Evolutionary conservation across 2,888 invertebrate genomes (phyloP).

Genomic region (Drosophila heteroneura): DNA sequence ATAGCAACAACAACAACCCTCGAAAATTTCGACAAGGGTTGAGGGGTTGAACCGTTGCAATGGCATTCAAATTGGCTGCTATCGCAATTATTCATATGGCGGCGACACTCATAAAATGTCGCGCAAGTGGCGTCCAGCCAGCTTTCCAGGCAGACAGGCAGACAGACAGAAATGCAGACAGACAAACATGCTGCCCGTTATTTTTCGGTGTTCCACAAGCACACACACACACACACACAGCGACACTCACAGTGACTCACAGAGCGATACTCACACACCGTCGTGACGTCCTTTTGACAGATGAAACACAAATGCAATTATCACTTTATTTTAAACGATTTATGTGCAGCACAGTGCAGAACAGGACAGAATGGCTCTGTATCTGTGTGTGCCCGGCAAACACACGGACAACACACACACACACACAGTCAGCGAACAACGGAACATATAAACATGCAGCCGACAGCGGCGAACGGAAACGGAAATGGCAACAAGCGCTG

Average conservation of each 20-base stretch:
- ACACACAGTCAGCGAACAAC: constrained; percentile 33
- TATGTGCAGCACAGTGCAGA: constrained; percentile 65
- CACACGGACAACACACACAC: constrained; percentile 34
- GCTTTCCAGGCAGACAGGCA: constrained; percentile 16
- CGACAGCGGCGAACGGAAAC: constrained; percentile 72
- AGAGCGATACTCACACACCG: constrained; percentile 22
- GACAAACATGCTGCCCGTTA: constrained; percentile 1
- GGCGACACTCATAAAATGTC: constrained; percentile 80
- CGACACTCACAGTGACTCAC: constrained; percentile 1
- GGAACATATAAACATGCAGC: constrained; percentile 72
- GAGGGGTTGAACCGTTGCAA: constrained; percentile 8
- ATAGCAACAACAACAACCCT: constrained; percentile 66
- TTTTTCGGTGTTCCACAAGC: constrained; percentile 12
- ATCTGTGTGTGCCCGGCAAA: constrained; percentile 37
- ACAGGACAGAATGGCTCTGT: constrained; percentile 1
- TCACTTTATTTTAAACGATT: constrained; percentile 82
- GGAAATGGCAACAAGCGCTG: constrained; percentile 79
- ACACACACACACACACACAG: constrained; percentile 3
- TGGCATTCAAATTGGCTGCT: constrained; percentile 80
- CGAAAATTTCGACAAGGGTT: constrained; percentile 31
- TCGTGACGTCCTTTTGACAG: constrained; percentile 77
- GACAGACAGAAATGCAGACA: background rate
- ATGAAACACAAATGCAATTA: constrained; percentile 82
- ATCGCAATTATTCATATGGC: constrained; percentile 82
- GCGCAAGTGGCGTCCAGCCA: constrained; percentile 63